These are phyloP conservation scores for Misgurnus anguillicaudatus DNA, from an alignment of 2,113 vertebrate species.

Conservation along the genomic window DNA sequence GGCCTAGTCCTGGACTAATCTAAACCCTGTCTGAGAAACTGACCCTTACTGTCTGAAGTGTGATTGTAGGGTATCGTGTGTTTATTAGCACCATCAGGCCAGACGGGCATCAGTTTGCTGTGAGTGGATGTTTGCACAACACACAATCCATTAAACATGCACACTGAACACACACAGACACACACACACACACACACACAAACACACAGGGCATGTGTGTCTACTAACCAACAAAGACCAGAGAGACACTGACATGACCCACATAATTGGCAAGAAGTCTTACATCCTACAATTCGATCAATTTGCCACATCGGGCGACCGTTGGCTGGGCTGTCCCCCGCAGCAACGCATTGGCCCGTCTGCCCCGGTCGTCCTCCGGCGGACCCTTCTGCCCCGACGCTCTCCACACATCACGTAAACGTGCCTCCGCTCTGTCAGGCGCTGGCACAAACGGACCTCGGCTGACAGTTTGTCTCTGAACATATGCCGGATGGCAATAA, in stretches of 20 bases:
- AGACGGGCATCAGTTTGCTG: slow-evolving; percentile 60
- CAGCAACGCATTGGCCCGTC: slow-evolving; percentile 62
- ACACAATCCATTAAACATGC: slow-evolving; percentile 41
- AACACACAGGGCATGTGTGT: slow-evolving; percentile 12
- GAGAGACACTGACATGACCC: slow-evolving; percentile 78
- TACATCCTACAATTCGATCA: slow-evolving; percentile 79
- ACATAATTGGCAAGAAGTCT: slow-evolving; percentile 78
- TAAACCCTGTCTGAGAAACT: too few relatives aligned
- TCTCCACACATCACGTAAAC: slow-evolving; percentile 57
- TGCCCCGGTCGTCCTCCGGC: slow-evolving; percentile 48
- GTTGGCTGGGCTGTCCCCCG: slow-evolving; percentile 69
- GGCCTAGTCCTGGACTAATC: too few relatives aligned
- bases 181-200: slow-evolving; percentile 34
- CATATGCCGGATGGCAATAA: slow-evolving; percentile 81
- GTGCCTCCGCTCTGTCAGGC: slow-evolving; percentile 68
- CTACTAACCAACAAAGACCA: slow-evolving; percentile 70
- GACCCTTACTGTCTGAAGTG: too few relatives aligned
- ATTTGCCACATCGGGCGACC: slow-evolving; percentile 73
- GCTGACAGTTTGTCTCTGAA: slow-evolving; percentile 81
- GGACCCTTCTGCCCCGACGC: slow-evolving; percentile 54
- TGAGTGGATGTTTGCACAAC: slow-evolving; percentile 63
- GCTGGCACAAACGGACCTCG: not conserved
- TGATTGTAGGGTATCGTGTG: too few relatives aligned
- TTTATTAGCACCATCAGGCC: slow-evolving; percentile 42
- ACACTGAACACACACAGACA: slow-evolving; percentile 38